phyloP scores from a whole-genome alignment of 2,888 invertebrate genomes.

The Mamestra brassicae region DNA sequence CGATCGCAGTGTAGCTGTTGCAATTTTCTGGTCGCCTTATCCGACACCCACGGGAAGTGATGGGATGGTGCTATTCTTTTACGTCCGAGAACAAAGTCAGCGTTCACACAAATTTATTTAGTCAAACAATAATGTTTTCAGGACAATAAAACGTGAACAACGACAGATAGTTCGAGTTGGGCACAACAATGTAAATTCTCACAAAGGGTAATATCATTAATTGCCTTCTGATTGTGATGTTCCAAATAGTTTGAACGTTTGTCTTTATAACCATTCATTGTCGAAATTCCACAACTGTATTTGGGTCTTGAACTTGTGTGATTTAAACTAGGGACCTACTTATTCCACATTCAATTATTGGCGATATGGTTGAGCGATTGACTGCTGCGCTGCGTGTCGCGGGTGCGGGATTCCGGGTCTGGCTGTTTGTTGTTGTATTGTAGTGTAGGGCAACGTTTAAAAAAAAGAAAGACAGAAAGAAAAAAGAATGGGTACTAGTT shows the following conservation, averaged over 20 bases:
- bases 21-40: too few relatives aligned
- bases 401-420: too few relatives aligned
- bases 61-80: too few relatives aligned
- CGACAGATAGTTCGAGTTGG: constrained; percentile 13
- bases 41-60: too few relatives aligned
- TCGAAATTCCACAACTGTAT: constrained; percentile 4
- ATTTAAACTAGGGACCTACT: background rate
- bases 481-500: too few relatives aligned
- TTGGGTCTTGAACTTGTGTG: background rate
- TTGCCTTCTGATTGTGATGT: constrained; percentile 35
- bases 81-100: background rate
- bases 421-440: too few relatives aligned
- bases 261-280: constrained; percentile 7
- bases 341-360: too few relatives aligned
- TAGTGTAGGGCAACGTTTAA: too few relatives aligned
- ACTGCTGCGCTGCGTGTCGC: too few relatives aligned
- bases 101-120: background rate
- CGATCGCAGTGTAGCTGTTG: too few relatives aligned
- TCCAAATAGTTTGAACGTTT: constrained; percentile 35
- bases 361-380: too few relatives aligned
- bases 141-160: constrained; percentile 23
- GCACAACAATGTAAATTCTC: constrained; percentile 20
- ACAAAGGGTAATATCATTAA: constrained; percentile 20
- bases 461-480: too few relatives aligned
- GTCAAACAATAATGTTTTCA: constrained; percentile 12